Evolutionary conservation across 2,797 vertebrate genomes (phyloP), one percentile per base, ranked within the genome.

Genomic region (Anas bernieri): DNA sequence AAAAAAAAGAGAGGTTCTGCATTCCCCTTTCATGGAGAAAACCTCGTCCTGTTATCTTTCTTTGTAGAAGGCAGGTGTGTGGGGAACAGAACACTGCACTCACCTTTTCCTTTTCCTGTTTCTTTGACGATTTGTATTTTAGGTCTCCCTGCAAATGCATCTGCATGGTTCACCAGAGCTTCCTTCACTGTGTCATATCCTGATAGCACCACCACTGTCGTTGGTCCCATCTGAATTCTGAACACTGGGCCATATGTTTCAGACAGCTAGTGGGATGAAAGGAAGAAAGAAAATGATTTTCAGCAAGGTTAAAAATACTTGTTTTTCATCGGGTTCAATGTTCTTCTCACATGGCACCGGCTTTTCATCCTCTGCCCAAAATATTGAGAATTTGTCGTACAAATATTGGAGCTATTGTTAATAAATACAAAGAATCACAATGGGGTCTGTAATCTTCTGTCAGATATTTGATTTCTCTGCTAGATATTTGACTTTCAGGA

Each of bases 131-230:
- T 30, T 28, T 86, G 95, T 33, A 97, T 28, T n/a, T 75, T 23
- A 26, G 95, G 67, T 45, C 95, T 59, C 39, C 95, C 96, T 7
- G 91, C 59, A 94, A 97, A 97, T 8, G 95, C 90, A 50, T 97
- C 94, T 5, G 95, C 93, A 6, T 97, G 55, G 30, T 93, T 95
- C 41, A 97, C 80, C n/a, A 97, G 91, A 25, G 97, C 97, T 50
- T 97, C 97, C 62, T 96, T 98, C 33, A 97, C 91, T 3, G 59
- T 94, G 25, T 98, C 86, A 12, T 97, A 98, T 31, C 97, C 95
- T n/a, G 94, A 84, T 18, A 98, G 84, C 25, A 97, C 94, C 48
- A 97, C 96, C 17, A 92, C 83, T 58, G 96, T 97, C 41, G 45
- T 79, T 5, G 16, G 33, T 7, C 96, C 97, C 88, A 97, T 92